Base-by-base conservation (phyloP, 2,113 vertebrate species). In the Toxostoma redivivum region DNA sequence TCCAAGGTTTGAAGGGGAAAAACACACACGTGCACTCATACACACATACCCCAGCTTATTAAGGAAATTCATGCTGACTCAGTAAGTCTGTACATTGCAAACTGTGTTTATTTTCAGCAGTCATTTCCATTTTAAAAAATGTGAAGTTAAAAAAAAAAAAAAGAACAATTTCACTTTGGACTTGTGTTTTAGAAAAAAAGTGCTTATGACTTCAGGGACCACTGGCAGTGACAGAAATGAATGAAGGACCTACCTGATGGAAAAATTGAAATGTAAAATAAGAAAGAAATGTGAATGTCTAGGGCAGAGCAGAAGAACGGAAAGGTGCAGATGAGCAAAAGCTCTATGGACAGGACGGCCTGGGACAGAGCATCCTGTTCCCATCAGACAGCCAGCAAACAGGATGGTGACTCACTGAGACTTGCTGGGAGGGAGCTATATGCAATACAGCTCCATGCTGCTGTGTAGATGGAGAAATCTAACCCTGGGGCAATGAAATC, bases 21-120 rank as follows among this genome's bases (percentile, higher is more conserved):
- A 67, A 72, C 83, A 86, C 74, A 54, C 69, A 38, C n/a, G 3
- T 13, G 8, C 16, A 2, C 4, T 2, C 33, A 15, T 22, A 15
- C 47, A 72, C 14, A 2, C 71, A 86, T 77, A 81, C 51, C 67
- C 80, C 86, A 67, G 91, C 92, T 96, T 92, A 96, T 93, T 94
- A 97, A 96, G 95, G 93, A 71, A 44, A 95, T 96, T 93, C 72
- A 64, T 57, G 33, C 94, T 82, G 96, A 85, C 92, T 96, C 96
- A 97, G 50, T 97, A 97, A 98, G 97, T 90, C 88, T 97, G 91
- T 64, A 92, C 51, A 22, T 92, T 96, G 94, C 92, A 96, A 96
- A 96, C 93, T 91, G 95, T 96, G 95, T 95, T 96, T 97, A 94
- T 96, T 93, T 95, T 92, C 95, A 95, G 95, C 87, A 96, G 85